Conservation (phyloP, 2,888 invertebrate genomes). For the Neuroscelio doddi region DNA sequence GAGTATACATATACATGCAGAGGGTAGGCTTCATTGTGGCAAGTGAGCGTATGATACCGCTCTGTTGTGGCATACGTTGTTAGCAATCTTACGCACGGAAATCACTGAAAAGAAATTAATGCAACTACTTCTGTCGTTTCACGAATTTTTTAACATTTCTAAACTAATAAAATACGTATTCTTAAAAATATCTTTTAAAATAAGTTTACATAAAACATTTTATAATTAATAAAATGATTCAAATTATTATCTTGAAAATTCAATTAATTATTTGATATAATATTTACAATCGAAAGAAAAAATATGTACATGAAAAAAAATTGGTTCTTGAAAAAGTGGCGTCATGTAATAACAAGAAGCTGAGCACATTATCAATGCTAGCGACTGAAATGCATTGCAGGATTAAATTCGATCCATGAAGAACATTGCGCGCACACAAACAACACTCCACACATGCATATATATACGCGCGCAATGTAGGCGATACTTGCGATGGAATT, state of each 20-base stretch:
- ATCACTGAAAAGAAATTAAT: not conserved
- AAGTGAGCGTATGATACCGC: conserved; percentile 28
- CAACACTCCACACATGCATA: not conserved
- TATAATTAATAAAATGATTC: too few species aligned
- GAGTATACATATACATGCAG: conserved; percentile 15
- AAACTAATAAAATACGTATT: too few species aligned
- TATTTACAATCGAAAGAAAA: too few species aligned
- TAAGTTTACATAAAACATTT: too few species aligned
- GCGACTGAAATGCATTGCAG: conserved; percentile 13
- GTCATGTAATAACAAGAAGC: conserved; percentile 37
- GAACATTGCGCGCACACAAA: conserved; percentile 35
- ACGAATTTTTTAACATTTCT: too few species aligned
- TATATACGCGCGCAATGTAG: conserved; percentile 17
- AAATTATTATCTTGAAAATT: too few species aligned
- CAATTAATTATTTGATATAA: too few species aligned
- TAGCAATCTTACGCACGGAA: not conserved
- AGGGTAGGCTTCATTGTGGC: conserved; percentile 35
- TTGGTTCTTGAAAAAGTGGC: conserved; percentile 17
- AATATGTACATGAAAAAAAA: too few species aligned
- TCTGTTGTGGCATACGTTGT: not conserved
- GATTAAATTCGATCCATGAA: conserved; percentile 40
- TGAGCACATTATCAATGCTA: conserved; percentile 34
- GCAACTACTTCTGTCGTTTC: not conserved
- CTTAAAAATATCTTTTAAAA: too few species aligned
- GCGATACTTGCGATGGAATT: conserved; percentile 45